Evolutionary conservation across 1,140 invertebrate genomes (phyloP).

Genomic region (Drosophila orena): DNA sequence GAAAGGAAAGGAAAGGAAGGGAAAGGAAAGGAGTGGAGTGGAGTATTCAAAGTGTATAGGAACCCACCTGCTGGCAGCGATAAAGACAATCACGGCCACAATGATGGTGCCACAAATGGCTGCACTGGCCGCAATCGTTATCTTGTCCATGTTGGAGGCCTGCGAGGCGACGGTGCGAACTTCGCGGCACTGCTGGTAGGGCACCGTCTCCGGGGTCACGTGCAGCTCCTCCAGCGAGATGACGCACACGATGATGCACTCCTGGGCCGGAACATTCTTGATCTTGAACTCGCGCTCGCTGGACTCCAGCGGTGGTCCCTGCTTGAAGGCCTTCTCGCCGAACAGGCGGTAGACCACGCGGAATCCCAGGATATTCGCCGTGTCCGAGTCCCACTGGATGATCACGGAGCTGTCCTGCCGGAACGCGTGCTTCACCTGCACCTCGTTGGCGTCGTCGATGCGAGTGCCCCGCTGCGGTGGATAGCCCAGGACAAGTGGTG

Average conservation of each 20-base stretch:
- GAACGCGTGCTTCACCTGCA: slow-evolving; percentile 93
- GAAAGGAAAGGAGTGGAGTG: background rate
- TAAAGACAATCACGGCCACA: slow-evolving; percentile 94
- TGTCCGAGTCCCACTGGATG: slow-evolving; percentile 95
- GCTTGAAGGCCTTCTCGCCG: slow-evolving; percentile 95
- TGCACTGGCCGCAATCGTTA: slow-evolving; percentile 96
- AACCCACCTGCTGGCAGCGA: slow-evolving; percentile 90
- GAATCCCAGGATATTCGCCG: slow-evolving; percentile 93
- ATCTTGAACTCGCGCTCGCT: slow-evolving; percentile 96
- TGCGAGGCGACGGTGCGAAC: slow-evolving; percentile 92
- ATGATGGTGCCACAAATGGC: slow-evolving; percentile 97
- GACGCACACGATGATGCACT: slow-evolving; percentile 96
- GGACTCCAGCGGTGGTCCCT: slow-evolving; percentile 93
- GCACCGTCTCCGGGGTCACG: slow-evolving; percentile 93
- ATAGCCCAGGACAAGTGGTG: slow-evolving; percentile 90
- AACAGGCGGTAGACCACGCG: slow-evolving; percentile 95
- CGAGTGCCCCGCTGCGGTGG: slow-evolving; percentile 87
- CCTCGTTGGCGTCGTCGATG: slow-evolving; percentile 89
- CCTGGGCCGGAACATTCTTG: slow-evolving; percentile 95
- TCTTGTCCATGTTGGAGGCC: slow-evolving; percentile 96
- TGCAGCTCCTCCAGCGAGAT: slow-evolving; percentile 94
- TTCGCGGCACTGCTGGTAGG: slow-evolving; percentile 94
- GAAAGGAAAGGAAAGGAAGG: background rate
- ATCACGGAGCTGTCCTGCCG: slow-evolving; percentile 94
- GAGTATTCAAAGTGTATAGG: background rate